phyloP scores from a whole-genome alignment of 2,888 invertebrate genomes.

The Scaptodrosophila latifasciaeformis region DNA sequence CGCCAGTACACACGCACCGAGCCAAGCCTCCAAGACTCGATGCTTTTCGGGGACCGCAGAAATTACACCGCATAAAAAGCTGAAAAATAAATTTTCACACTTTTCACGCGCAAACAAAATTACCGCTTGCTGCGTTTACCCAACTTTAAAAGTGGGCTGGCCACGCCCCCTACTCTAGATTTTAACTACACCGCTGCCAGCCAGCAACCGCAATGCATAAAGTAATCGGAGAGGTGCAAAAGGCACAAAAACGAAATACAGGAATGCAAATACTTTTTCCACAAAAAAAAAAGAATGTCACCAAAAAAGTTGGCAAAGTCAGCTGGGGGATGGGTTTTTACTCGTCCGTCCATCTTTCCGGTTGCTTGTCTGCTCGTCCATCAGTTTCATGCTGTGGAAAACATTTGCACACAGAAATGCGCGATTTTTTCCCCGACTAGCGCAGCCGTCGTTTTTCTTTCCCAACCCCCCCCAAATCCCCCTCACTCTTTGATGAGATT shows the following conservation, averaged over 20 bases:
- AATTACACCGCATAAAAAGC: conserved; percentile 52
- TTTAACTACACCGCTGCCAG: conserved; percentile 32
- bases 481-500: too few species aligned
- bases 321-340: conserved; percentile 1
- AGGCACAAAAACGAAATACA: conserved; percentile 54
- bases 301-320: conserved; percentile 18
- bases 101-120: conserved; percentile 60
- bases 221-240: not conserved
- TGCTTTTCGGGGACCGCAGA: conserved; percentile 29
- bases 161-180: too few species aligned
- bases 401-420: too few species aligned
- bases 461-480: too few species aligned
- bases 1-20: too few species aligned
- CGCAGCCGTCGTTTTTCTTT: too few species aligned
- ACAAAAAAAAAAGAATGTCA: conserved; percentile 34
- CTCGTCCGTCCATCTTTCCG: conserved; percentile 4
- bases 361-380: not conserved
- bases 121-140: conserved; percentile 33
- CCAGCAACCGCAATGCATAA: conserved; percentile 43
- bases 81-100: conserved; percentile 60
- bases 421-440: too few species aligned
- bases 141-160: conserved; percentile 45
- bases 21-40: too few species aligned
- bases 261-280: conserved; percentile 53
- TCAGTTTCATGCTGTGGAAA: conserved; percentile 7